A percentile compares a stretch with the other conserved stretches of the same genome.
phyloP scores from a whole-genome alignment of 1,140 invertebrate species.

The Penaeus japonicus region DNA sequence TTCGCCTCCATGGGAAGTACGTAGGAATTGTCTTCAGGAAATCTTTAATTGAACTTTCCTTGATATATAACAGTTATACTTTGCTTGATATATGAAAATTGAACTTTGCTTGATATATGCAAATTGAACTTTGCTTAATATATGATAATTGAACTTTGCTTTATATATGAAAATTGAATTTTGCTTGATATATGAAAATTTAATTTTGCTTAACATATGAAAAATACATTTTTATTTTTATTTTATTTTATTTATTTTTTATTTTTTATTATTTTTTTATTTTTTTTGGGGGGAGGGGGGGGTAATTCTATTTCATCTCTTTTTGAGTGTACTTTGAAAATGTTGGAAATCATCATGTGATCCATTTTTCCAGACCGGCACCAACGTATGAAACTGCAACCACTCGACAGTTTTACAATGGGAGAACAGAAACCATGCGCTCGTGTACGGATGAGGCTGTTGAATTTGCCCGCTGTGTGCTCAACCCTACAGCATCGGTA shows the following conservation, averaged over 20 bases:
- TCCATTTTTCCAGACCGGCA: slow-evolving; percentile 68
- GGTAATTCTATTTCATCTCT: too few species aligned
- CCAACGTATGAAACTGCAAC: slow-evolving; percentile 98
- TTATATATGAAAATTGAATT: not conserved
- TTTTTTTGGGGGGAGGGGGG: too few species aligned
- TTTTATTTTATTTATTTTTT: too few species aligned
- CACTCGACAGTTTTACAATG: slow-evolving; percentile 95
- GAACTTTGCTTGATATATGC: not conserved
- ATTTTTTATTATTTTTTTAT: too few species aligned
- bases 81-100: not conserved
- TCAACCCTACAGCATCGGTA: slow-evolving; percentile 64
- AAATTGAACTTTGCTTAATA: too few species aligned
- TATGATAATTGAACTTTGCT: not conserved
- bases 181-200: not conserved
- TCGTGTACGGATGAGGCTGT: slow-evolving; percentile 92
- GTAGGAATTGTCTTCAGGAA: slow-evolving; percentile 14
- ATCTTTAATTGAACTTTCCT: not conserved
- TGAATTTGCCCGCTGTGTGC: slow-evolving; percentile 90
- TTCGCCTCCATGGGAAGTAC: slow-evolving; percentile 66
- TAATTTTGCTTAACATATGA: too few species aligned
- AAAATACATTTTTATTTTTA: too few species aligned
- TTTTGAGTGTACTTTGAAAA: too few species aligned
- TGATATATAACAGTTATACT: not conserved
- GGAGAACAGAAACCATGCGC: slow-evolving; percentile 95
- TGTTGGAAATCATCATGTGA: too few species aligned